Percentiles rank a stretch among this genome's conserved stretches.
phyloP scores from a whole-genome alignment of 2,888 invertebrate species.

The Hyles lineata region DNA sequence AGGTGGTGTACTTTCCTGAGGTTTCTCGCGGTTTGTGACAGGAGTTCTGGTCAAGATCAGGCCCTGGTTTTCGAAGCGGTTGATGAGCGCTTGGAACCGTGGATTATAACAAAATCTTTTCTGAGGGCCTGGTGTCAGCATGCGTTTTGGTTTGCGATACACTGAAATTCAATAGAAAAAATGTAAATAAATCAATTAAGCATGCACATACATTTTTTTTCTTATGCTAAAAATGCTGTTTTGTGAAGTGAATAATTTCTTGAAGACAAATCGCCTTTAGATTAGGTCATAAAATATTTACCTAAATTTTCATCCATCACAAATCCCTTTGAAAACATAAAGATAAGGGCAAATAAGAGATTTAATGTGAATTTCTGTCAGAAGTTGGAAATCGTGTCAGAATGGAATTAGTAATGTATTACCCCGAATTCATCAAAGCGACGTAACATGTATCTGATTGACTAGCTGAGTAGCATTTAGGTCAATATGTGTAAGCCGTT shows the following conservation, averaged over 20 bases:
- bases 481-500: background rate
- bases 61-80: constrained; percentile 73
- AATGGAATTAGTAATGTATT: background rate
- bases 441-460: background rate
- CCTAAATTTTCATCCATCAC: background rate
- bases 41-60: constrained; percentile 68
- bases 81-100: constrained; percentile 77
- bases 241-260: too few species aligned
- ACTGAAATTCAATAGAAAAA: constrained; percentile 52
- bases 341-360: background rate
- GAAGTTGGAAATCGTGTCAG: background rate
- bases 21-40: constrained; percentile 55
- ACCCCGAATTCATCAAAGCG: background rate
- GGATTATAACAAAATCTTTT: constrained; percentile 67
- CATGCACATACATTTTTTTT: background rate
- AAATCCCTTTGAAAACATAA: background rate
- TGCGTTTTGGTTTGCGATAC: constrained; percentile 76
- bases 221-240: background rate
- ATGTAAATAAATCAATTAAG: background rate
- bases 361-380: background rate
- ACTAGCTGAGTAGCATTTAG: background rate
- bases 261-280: too few species aligned
- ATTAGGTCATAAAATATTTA: too few species aligned
- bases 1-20: constrained; percentile 69
- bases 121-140: constrained; percentile 79